A percentile compares a stretch with the other conserved stretches of the same genome.
These are phyloP conservation scores for Corvus cornix DNA, from an alignment of 2,113 vertebrate genomes.

Conservation along the genomic window DNA sequence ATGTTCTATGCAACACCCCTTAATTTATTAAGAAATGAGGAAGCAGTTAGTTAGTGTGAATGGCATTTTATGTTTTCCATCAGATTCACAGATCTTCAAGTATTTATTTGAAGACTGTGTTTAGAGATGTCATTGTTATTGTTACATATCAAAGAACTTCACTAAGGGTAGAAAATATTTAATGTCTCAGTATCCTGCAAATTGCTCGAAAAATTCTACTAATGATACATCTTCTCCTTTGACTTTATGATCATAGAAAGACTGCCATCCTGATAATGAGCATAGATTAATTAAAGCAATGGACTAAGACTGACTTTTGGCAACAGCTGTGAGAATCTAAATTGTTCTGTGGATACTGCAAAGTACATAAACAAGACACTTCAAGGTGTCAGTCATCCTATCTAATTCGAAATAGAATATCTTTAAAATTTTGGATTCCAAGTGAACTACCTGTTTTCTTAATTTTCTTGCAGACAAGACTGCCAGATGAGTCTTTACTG, in stretches of 20 bases:
- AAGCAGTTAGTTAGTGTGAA: neutral
- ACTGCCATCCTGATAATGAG: neutral
- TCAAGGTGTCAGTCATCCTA: neutral
- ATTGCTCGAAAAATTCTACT: constrained; percentile 8
- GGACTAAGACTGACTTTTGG: neutral
- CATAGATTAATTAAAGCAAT: constrained; percentile 40
- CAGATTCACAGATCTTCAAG: neutral
- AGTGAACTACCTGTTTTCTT: neutral
- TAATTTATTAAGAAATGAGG: constrained; percentile 21
- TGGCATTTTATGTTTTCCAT: neutral
- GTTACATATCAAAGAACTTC: constrained; percentile 34
- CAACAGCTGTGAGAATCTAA: constrained; percentile 10
- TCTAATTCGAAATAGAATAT: neutral
- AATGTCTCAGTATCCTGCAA: constrained; percentile 20
- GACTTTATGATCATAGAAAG: constrained; percentile 11
- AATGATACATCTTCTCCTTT: constrained; percentile 31
- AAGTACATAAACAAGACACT: neutral
- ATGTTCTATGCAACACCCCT: neutral
- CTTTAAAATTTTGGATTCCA: neutral
- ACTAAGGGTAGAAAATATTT: neutral
- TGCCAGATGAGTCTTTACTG: neutral
- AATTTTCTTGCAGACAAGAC: neutral
- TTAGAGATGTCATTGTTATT: neutral
- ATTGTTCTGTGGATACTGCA: neutral
- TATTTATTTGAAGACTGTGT: constrained; percentile 15